Evolutionary conservation across 2,888 invertebrate genomes (phyloP).

Genomic region (Helobdella robusta): DNA sequence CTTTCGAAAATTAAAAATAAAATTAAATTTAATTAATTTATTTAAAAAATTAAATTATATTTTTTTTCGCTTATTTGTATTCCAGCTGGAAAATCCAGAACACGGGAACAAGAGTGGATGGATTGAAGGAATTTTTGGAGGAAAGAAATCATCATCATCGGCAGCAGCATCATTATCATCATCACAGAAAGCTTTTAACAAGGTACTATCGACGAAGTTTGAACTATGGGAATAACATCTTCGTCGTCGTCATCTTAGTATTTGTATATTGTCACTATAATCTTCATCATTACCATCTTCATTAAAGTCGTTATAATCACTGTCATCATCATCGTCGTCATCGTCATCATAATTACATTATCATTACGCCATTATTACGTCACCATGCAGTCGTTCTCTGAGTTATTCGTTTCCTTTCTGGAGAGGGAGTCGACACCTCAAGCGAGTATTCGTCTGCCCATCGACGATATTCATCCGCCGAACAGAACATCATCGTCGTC

Average conservation of each 20-base stretch:
- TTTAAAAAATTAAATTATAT: too few species aligned
- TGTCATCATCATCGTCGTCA: neutral
- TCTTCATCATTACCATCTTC: neutral
- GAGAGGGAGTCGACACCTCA: slow-evolving; percentile 62
- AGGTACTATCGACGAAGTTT: too few species aligned
- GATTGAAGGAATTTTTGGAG: slow-evolving; percentile 13
- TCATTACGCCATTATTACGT: slow-evolving; percentile 18
- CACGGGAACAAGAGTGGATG: slow-evolving; percentile 2
- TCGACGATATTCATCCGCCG: slow-evolving; percentile 45
- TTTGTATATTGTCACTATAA: too few species aligned
- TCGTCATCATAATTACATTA: neutral
- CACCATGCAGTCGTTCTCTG: slow-evolving; percentile 56
- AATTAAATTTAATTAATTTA: too few species aligned
- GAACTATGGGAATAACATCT: too few species aligned
- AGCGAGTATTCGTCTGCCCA: slow-evolving; percentile 45
- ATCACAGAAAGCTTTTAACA: neutral
- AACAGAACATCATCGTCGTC: slow-evolving; percentile 40
- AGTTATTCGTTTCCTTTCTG: slow-evolving; percentile 68
- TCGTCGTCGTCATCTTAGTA: too few species aligned
- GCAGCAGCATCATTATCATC: neutral
- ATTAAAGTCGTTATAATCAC: neutral
- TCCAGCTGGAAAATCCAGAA: too few species aligned
- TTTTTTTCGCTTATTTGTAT: too few species aligned
- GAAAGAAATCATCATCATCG: neutral
- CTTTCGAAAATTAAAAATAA: too few species aligned